Evolutionary conservation across 1,140 invertebrate species (phyloP).

Genomic region (Neodiprion fabricii): DNA sequence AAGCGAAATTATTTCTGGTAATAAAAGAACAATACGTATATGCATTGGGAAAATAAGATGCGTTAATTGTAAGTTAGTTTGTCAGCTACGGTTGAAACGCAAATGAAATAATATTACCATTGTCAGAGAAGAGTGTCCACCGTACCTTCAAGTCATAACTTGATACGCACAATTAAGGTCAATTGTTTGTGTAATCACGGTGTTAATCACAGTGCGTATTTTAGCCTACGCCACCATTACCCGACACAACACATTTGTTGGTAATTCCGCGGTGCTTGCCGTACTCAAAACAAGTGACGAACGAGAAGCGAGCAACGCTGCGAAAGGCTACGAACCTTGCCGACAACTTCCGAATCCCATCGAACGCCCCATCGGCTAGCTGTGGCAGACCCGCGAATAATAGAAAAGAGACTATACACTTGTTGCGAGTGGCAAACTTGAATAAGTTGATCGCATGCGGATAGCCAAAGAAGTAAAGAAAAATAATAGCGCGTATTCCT

Average conservation of each 20-base stretch:
- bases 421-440: no score
- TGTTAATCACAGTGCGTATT: conserved; percentile 42
- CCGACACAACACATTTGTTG: conserved; percentile 37
- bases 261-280: conserved; percentile 17
- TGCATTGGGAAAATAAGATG: neutral
- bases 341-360: neutral
- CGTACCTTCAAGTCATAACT: neutral
- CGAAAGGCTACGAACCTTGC: neutral
- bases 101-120: neutral
- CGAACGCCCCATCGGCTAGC: neutral
- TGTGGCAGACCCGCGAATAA: neutral
- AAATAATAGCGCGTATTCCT: no score
- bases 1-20: neutral
- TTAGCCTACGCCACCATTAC: neutral
- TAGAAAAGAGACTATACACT: no score
- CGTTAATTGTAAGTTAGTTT: neutral
- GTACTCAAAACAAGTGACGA: conserved; percentile 13
- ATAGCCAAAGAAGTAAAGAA: no score
- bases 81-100: neutral
- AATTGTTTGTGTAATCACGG: conserved; percentile 7
- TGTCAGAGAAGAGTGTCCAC: neutral
- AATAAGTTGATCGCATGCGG: no score
- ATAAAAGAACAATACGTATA: conserved; percentile 16
- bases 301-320: neutral
- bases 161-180: conserved; percentile 10